phyloP scores from a whole-genome alignment of 2,113 vertebrate species.

The Tychaedon coryphoeus region DNA sequence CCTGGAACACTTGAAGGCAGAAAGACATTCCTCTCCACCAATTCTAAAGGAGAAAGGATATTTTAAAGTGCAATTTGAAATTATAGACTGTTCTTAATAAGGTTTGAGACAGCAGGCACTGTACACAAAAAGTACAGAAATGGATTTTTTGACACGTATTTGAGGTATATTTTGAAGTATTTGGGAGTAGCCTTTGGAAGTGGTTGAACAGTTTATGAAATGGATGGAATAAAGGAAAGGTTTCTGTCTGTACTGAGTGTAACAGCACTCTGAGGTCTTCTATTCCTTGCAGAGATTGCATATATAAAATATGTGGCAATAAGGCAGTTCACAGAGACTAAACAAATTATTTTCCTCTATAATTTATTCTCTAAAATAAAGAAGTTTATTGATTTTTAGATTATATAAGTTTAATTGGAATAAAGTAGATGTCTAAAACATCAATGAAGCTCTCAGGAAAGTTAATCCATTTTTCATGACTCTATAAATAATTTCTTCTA shows the following conservation, averaged over 20 bases:
- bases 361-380: slow-evolving; percentile 39
- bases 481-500: slow-evolving; percentile 57
- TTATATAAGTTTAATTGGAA: slow-evolving; percentile 51
- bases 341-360: slow-evolving; percentile 27
- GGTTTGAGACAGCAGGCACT: not conserved
- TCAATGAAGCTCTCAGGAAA: slow-evolving; percentile 33
- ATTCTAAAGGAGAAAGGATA: not conserved
- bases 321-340: slow-evolving; percentile 15
- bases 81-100: not conserved
- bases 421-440: slow-evolving; percentile 24
- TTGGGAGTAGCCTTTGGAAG: not conserved
- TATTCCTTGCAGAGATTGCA: not conserved
- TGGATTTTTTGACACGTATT: not conserved
- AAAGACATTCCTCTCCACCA: not conserved
- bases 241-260: not conserved
- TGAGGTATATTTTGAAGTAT: not conserved
- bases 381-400: slow-evolving; percentile 48
- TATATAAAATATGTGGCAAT: slow-evolving; percentile 31
- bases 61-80: not conserved
- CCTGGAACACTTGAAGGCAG: not conserved
- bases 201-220: not conserved
- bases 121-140: not conserved
- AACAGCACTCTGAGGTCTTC: not conserved
- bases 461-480: slow-evolving; percentile 52
- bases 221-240: not conserved